Evolutionary conservation across 2,113 vertebrate species (phyloP).

Genomic region (Phycodurus eques): DNA sequence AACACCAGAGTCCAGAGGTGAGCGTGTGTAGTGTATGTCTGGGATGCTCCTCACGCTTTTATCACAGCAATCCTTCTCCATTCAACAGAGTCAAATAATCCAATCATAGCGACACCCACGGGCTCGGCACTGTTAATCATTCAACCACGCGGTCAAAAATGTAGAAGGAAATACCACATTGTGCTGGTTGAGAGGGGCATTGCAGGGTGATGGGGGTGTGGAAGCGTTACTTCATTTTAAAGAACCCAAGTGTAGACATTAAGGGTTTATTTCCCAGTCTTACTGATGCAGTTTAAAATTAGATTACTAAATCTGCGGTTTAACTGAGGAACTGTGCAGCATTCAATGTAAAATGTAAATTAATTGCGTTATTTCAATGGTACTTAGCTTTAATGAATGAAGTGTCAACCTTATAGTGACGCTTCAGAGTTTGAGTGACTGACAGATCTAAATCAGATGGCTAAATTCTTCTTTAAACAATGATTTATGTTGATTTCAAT

Average conservation of each 20-base stretch:
- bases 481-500: too few relatives aligned
- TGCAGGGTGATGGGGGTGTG: neutral
- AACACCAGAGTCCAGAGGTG: slow-evolving; percentile 10
- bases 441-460: too few relatives aligned
- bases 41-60: slow-evolving; percentile 2
- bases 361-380: neutral
- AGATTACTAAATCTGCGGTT: too few relatives aligned
- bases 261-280: too few relatives aligned
- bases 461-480: too few relatives aligned
- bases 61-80: slow-evolving; percentile 40
- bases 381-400: too few relatives aligned
- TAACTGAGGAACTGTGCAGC: too few relatives aligned
- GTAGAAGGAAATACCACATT: slow-evolving; percentile 30
- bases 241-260: neutral
- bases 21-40: slow-evolving; percentile 6
- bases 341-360: neutral
- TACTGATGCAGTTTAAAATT: neutral
- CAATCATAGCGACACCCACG: slow-evolving; percentile 15
- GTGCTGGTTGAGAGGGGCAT: slow-evolving; percentile 8
- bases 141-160: slow-evolving; percentile 41
- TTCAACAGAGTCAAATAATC: slow-evolving; percentile 45
- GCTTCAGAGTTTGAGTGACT: too few relatives aligned
- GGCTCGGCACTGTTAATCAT: slow-evolving; percentile 57
- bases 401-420: too few relatives aligned
- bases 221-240: neutral